A percentile compares a stretch with the other conserved stretches of the same genome.
Evolutionary conservation across 2,113 vertebrate genomes (phyloP).

Genomic region (Falco punctatus): DNA sequence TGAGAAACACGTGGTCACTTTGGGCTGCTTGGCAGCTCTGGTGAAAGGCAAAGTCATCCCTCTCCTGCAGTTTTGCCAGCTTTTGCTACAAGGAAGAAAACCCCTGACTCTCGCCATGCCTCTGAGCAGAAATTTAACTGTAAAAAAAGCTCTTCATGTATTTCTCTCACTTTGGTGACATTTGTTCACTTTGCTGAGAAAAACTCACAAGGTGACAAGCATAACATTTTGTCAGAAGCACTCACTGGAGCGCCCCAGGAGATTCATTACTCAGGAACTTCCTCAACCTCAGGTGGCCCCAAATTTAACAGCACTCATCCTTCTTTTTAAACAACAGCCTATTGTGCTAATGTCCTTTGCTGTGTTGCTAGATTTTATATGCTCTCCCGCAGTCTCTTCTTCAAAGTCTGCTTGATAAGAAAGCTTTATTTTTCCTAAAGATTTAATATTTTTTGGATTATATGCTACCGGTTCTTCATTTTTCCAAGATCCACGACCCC

Average conservation of each 20-base stretch:
- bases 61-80: background rate
- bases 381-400: background rate
- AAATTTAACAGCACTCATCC: constrained; percentile 15
- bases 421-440: background rate
- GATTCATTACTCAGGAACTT: constrained; percentile 47
- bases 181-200: constrained; percentile 26
- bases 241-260: background rate
- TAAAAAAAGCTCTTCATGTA: background rate
- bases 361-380: background rate
- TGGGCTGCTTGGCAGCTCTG: background rate
- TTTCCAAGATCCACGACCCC: background rate
- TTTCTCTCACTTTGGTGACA: constrained; percentile 46
- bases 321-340: background rate
- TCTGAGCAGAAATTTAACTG: constrained; percentile 9
- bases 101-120: background rate
- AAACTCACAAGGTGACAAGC: constrained; percentile 20
- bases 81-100: background rate
- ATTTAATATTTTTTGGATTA: constrained; percentile 15
- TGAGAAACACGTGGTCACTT: background rate
- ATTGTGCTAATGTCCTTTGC: constrained; percentile 1
- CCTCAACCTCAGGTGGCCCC: constrained; percentile 7
- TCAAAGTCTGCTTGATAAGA: constrained; percentile 9
- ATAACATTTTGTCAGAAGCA: constrained; percentile 20
- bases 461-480: background rate
- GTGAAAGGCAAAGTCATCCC: background rate